Base-by-base conservation (phyloP, 2,797 vertebrate genomes). In the Coreius guichenoti region DNA sequence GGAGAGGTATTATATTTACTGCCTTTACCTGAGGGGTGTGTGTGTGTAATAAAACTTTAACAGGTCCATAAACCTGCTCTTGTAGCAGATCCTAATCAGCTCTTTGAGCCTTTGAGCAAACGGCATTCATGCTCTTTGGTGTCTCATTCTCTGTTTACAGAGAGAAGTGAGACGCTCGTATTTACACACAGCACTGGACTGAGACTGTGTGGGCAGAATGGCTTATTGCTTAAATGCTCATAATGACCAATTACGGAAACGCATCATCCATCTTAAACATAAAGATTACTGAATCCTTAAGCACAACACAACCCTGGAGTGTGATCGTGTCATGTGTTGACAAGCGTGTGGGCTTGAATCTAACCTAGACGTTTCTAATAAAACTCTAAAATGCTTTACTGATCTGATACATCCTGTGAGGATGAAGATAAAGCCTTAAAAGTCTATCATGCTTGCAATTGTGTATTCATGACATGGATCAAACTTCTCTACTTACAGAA, bases 21-120 rank as follows among this genome's bases (percentile, higher is more conserved):
- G 93, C 92, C 93, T 90, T 86, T 93, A 95, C 92, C 95, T 96
- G 94, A 95, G 93, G 93, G 95, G 94, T 94, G 89, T 89, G 14
- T 63, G 58, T 63, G 91, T 88, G 93, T 94, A 94, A 96, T 96
- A 95, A 96, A 96, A 96, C 96, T 96, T 95, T 88, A 95, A 96
- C 95, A 92, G 95, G 94, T 89, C 95, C 94, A 95, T 96, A 95
- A 95, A 93, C 93, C 95, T 94, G 86, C 7, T 88, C 83, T 84
- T 86, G 75, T 83, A 79, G 80, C 74, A 78, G 88, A 89, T 87
- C 83, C 67, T 89, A 89, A 91, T 96, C 95, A 95, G 94, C 92
- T 89, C 88, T 91, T 80, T 51, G 91, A 93, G 90, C 85, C 92
- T 94, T 95, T 94, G 95, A 95, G 83, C 87, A 49, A 56, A 86